Base-by-base conservation (phyloP, 2,888 invertebrate genomes). In the Drosophila suboccidentalis region DNA sequence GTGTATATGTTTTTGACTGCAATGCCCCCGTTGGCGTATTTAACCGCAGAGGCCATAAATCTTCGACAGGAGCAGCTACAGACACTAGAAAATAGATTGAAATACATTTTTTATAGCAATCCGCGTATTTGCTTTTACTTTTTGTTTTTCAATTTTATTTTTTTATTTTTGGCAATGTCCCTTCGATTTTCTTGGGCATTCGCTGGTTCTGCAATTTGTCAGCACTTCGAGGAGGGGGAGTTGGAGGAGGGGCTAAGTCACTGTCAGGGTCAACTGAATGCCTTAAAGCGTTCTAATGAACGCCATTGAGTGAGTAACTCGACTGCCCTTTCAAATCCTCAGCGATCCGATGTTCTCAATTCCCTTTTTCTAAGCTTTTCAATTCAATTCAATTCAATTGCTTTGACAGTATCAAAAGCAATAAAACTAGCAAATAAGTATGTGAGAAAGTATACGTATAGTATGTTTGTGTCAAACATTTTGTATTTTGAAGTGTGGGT, bases 91-190 rank as follows among this genome's bases (percentile, higher is more conserved):
- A 84, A 89, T 82, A 89, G 82, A 86, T 82, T 76, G 82, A 73
- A 84, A 87, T 89, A 89, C 80, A 89, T 86, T 89, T 87, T 89
- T 84, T 89, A 87, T 82, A 59, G 65, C 71, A 66, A 74, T 58
- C 61, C 76, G 76, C 76, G 73, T 50, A 66, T 55, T 76, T 58
- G 44, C 57, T 75, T n/a, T 36, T 15, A n/a, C 32, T 22, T 22
- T 22, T 22, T 19, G 19, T 19, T 19, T 22, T 22, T 22, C 4
- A 4, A 3, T 15, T 15, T 3, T n/a, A 9, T 29, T n/a, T 19
- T 19, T 29, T n/a, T 32, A 9, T 71, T 77, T 70, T 62, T 71
- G 69, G 51, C 58, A 68, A 32, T 65, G 43, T 60, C 68, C 75
- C 65, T 75, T 63, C 41, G 54, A 69, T 29, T 69, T 79, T 34